Evolutionary conservation across 2,888 invertebrate genomes (phyloP), one percentile per base, ranked within the genome.

Genomic region (Zonitis immaculata): DNA sequence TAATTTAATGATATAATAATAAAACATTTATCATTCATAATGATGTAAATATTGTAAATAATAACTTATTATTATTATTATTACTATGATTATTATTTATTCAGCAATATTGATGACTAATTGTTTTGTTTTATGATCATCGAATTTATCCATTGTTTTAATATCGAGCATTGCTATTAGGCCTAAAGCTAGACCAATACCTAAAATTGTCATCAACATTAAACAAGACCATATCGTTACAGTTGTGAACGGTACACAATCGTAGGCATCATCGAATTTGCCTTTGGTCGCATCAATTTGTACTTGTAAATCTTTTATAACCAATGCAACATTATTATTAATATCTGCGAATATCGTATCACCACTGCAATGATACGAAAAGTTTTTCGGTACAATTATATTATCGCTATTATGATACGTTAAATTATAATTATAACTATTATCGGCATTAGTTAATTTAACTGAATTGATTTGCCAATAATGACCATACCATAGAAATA

Each of bases 101-200:
- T 76, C 76, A 32, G 62, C 60, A 28, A 74, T 76, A 52, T 79
- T 79, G 56, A 86, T 80, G 16, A 80, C 78, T 45, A 91, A 80
- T 44, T 86, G 83, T 73, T 89, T 90, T 44, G 87, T 88, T 71
- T 89, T 89, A 7, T 87, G 85, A 73, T 90, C 89, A 73, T 91
- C 91, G 73, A 89, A 91, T 67, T 87, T 80, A 74, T 91, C 91
- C 85, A 87, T 88, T 12, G 89, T 89, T 67, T 85, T 86, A 58
- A 91, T 86, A 66, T 83, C 83, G 71, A 84, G 78, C 26, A 91
- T 79, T 81, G 89, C 87, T 11, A 75, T 75, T 35, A 89, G 72
- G 4, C 86, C 89, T 74, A 85, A 82, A 44, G 81, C 76, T 52
- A 89, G 76, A 50, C 88, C 86, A 18, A 80, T 60, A 9, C 81